Percentiles rank a stretch among this genome's conserved stretches.
phyloP scores from a whole-genome alignment of 2,888 invertebrate genomes.

The Unio delphinus region DNA sequence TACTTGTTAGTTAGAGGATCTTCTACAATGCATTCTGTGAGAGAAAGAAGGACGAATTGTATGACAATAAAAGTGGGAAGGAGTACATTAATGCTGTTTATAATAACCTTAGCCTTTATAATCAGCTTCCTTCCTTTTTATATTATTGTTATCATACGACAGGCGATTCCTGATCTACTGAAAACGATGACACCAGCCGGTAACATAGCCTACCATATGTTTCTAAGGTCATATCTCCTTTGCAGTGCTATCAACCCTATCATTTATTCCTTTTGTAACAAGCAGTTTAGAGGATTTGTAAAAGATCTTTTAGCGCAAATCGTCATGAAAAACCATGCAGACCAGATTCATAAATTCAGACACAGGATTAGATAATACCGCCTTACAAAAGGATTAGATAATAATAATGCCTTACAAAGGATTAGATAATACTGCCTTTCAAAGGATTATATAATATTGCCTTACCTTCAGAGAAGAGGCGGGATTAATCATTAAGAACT shows the following conservation, averaged over 20 bases:
- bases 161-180: conserved; percentile 31
- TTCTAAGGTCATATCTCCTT: conserved; percentile 50
- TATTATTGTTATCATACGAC: conserved; percentile 44
- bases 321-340: no score
- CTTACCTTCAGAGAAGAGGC: no score
- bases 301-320: no score
- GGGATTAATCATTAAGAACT: no score
- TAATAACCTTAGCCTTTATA: conserved; percentile 52
- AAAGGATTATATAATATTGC: no score
- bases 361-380: no score
- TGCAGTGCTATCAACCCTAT: conserved; percentile 58
- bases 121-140: conserved; percentile 58
- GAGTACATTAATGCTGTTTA: conserved; percentile 54
- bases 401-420: no score
- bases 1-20: conserved; percentile 32
- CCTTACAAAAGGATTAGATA: no score
- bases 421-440: no score
- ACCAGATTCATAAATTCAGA: no score
- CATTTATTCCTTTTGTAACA: conserved; percentile 53
- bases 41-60: conserved; percentile 20
- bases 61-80: conserved; percentile 38
- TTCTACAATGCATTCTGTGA: conserved; percentile 28
- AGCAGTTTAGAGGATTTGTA: conserved; percentile 36
- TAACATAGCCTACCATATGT: conserved; percentile 39
- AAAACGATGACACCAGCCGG: conserved; percentile 22